Percentiles rank a stretch among this genome's conserved stretches.
These are phyloP conservation scores for Apoda limacodes DNA, from an alignment of 2,888 invertebrate species.

Conservation along the genomic window DNA sequence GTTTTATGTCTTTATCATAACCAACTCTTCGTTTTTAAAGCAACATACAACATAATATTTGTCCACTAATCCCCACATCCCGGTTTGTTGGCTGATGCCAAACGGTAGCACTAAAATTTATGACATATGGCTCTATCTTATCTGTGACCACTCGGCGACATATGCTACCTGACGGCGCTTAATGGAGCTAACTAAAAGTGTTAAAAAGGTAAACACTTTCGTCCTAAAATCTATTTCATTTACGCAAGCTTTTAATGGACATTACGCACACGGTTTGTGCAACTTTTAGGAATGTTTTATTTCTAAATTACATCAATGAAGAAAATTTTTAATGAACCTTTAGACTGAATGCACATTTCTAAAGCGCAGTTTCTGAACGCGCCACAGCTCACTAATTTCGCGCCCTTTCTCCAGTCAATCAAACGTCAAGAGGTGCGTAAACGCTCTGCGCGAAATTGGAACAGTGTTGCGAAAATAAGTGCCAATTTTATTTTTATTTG, in stretches of 20 bases:
- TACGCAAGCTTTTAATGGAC: conserved; percentile 27
- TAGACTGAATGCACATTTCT: too few species aligned
- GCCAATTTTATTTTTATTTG: conserved; percentile 24
- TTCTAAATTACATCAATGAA: conserved; percentile 20
- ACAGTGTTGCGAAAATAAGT: conserved; percentile 32
- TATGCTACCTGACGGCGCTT: conserved; percentile 51
- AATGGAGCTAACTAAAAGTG: conserved; percentile 43
- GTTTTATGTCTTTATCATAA: conserved; percentile 48
- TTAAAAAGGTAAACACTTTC: conserved; percentile 40
- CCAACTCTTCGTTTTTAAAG: conserved; percentile 47
- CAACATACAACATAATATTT: conserved; percentile 46
- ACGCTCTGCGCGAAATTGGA: conserved; percentile 32
- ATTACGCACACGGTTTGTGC: conserved; percentile 42
- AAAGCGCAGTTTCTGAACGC: conserved; percentile 27
- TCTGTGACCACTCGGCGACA: conserved; percentile 60
- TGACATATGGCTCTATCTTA: conserved; percentile 69
- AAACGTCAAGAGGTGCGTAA: conserved; percentile 38
- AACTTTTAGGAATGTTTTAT: conserved; percentile 25
- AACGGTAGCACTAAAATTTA: conserved; percentile 61
- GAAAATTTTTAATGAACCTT: too few species aligned
- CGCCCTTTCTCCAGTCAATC: conserved; percentile 67
- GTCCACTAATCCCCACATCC: conserved; percentile 52
- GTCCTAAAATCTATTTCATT: conserved; percentile 46
- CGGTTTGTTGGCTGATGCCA: conserved; percentile 50
- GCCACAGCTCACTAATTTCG: conserved; percentile 51